A percentile compares a stretch with the other conserved stretches of the same genome.
These are phyloP conservation scores for Nomada hirtipes DNA, from an alignment of 2,888 invertebrate genomes.

Conservation along the genomic window DNA sequence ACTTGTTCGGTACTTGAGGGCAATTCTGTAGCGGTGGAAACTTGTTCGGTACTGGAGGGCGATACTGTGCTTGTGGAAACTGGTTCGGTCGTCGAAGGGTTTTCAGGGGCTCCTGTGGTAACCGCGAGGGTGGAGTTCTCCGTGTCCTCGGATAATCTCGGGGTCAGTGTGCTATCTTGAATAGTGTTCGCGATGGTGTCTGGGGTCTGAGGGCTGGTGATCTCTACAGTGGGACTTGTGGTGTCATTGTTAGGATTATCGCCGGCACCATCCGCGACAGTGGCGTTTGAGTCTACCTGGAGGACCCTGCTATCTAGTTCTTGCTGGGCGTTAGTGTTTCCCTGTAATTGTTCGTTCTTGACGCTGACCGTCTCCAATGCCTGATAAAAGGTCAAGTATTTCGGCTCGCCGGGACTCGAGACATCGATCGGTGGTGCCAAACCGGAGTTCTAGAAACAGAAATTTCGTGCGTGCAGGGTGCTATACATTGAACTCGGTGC, in stretches of 20 bases:
- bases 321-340: slow-evolving; percentile 66
- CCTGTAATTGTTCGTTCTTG: slow-evolving; percentile 77
- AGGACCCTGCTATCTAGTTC: slow-evolving; percentile 77
- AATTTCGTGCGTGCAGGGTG: slow-evolving; percentile 73
- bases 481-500: slow-evolving; percentile 61
- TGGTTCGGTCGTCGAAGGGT: slow-evolving; percentile 38
- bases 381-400: slow-evolving; percentile 80
- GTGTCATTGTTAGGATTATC: slow-evolving; percentile 84
- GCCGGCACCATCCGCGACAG: slow-evolving; percentile 75
- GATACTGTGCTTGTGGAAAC: slow-evolving; percentile 48
- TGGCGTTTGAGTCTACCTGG: slow-evolving; percentile 79
- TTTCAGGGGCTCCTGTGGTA: slow-evolving; percentile 45
- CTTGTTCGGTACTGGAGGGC: slow-evolving; percentile 53
- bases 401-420: slow-evolving; percentile 80
- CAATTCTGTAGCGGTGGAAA: slow-evolving; percentile 29
- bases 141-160: slow-evolving; percentile 58
- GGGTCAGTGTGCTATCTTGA: slow-evolving; percentile 68
- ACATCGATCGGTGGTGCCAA: slow-evolving; percentile 75
- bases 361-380: slow-evolving; percentile 81
- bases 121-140: slow-evolving; percentile 49
- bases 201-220: slow-evolving; percentile 71
- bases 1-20: slow-evolving; percentile 27
- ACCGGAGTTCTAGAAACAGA: slow-evolving; percentile 81
- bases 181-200: slow-evolving; percentile 66
- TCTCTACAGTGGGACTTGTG: slow-evolving; percentile 73